Evolutionary conservation across 2,888 invertebrate genomes (phyloP).

Genomic region (Drosophila hamatofila): DNA sequence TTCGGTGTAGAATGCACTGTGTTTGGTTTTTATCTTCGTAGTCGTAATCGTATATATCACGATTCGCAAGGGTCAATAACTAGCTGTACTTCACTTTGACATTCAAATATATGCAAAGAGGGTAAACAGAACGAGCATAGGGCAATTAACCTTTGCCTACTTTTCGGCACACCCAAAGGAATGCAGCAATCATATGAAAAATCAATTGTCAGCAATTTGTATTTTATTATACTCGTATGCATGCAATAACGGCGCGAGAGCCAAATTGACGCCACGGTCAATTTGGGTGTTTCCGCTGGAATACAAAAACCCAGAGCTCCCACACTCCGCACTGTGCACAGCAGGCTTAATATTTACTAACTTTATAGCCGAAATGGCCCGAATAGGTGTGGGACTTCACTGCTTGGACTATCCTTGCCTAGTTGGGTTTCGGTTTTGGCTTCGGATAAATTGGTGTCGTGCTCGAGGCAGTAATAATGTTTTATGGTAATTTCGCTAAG

Average conservation of each 20-base stretch:
- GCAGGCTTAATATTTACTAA: slow-evolving; percentile 21
- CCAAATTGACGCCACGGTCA: slow-evolving; percentile 78
- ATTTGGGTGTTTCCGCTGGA: slow-evolving; percentile 75
- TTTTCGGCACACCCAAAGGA: slow-evolving; percentile 38
- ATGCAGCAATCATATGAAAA: slow-evolving; percentile 70
- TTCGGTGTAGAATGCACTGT: too few species aligned
- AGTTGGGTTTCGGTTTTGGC: slow-evolving; percentile 13
- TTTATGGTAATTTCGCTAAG: slow-evolving; percentile 77
- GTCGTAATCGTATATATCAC: background rate
- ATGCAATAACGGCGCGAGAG: slow-evolving; percentile 41
- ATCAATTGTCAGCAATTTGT: slow-evolving; percentile 79
- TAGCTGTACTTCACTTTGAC: slow-evolving; percentile 66
- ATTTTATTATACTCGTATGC: slow-evolving; percentile 59
- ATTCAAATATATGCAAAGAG: slow-evolving; percentile 48
- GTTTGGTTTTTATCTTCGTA: too few species aligned
- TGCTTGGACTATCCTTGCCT: slow-evolving; percentile 6
- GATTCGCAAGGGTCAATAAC: slow-evolving; percentile 40
- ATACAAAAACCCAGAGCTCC: slow-evolving; percentile 46
- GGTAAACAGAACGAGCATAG: slow-evolving; percentile 14
- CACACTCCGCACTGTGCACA: background rate
- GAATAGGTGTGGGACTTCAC: slow-evolving; percentile 56
- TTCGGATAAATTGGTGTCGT: slow-evolving; percentile 16
- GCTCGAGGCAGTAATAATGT: slow-evolving; percentile 57
- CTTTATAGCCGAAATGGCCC: slow-evolving; percentile 26
- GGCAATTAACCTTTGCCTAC: slow-evolving; percentile 78